A percentile compares a stretch with the other conserved stretches of the same genome.
Evolutionary conservation across 2,113 vertebrate genomes (phyloP).

Genomic region (Tragelaphus buxtoni): DNA sequence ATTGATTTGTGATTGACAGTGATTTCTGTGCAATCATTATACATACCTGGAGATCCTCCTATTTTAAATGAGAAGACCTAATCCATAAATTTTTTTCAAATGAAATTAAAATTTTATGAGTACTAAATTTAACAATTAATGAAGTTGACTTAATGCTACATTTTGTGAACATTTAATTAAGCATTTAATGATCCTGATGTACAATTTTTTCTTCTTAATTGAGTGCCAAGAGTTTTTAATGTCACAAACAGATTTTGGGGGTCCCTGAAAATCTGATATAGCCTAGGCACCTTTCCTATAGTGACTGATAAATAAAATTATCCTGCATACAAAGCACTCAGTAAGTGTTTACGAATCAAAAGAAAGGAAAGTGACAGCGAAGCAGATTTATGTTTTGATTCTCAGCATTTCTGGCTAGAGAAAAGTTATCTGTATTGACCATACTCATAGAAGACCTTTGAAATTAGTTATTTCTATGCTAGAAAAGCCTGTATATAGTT

Average conservation of each 20-base stretch:
- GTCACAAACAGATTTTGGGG: background rate
- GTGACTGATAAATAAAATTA: background rate
- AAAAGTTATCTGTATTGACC: background rate
- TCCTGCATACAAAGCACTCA: background rate
- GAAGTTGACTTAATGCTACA: background rate
- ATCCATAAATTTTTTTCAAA: background rate
- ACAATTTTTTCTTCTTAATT: background rate
- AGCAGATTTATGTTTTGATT: background rate
- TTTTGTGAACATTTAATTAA: background rate
- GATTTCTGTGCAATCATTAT: background rate
- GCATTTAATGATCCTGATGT: background rate
- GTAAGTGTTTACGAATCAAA: background rate
- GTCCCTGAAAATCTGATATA: background rate
- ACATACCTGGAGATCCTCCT: background rate
- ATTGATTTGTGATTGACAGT: background rate
- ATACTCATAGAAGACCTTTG: background rate
- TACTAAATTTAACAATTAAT: constrained; percentile 11
- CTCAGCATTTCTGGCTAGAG: background rate
- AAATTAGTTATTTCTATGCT: background rate
- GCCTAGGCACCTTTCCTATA: background rate
- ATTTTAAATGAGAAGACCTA: background rate
- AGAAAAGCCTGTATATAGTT: background rate
- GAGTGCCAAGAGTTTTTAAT: background rate
- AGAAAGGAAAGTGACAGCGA: background rate
- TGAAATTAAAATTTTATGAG: background rate